Percentiles rank a stretch among this genome's conserved stretches.
Conservation (phyloP, 2,888 invertebrate genomes). For the Ceraclea dissimilis region DNA sequence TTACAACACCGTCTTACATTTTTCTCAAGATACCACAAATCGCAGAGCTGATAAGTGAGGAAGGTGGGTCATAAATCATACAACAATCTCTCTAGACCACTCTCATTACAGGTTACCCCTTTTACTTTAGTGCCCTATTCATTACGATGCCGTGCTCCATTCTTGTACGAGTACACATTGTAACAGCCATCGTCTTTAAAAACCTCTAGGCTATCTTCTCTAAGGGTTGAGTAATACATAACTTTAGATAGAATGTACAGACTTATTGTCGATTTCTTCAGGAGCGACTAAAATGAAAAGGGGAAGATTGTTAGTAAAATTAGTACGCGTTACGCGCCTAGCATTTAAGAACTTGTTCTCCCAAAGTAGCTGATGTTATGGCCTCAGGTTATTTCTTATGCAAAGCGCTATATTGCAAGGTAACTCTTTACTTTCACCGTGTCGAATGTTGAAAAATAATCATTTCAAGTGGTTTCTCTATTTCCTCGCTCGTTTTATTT, state of each 20-base stretch:
- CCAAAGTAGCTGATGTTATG: slow-evolving; percentile 6
- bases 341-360: slow-evolving; percentile 21
- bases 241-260: neutral
- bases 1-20: no score
- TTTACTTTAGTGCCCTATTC: neutral
- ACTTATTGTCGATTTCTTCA: slow-evolving; percentile 25
- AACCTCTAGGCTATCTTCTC: slow-evolving; percentile 22
- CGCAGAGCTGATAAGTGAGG: no score
- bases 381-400: slow-evolving; percentile 16
- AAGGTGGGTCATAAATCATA: no score
- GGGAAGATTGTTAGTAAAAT: slow-evolving; percentile 10
- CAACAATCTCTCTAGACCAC: no score
- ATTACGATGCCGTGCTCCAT: neutral
- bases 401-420: slow-evolving; percentile 16
- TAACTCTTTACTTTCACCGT: slow-evolving; percentile 3
- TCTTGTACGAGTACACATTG: no score
- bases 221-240: no score
- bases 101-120: neutral
- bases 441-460: slow-evolving; percentile 13
- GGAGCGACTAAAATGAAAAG: slow-evolving; percentile 7
- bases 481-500: no score
- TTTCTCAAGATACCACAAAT: no score
- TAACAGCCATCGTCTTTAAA: no score
- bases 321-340: slow-evolving; percentile 23
- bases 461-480: no score